A percentile compares a stretch with the other conserved stretches of the same genome.
These are phyloP conservation scores for Drosophila sechellia DNA, from an alignment of 1,140 invertebrate genomes.

Conservation along the genomic window DNA sequence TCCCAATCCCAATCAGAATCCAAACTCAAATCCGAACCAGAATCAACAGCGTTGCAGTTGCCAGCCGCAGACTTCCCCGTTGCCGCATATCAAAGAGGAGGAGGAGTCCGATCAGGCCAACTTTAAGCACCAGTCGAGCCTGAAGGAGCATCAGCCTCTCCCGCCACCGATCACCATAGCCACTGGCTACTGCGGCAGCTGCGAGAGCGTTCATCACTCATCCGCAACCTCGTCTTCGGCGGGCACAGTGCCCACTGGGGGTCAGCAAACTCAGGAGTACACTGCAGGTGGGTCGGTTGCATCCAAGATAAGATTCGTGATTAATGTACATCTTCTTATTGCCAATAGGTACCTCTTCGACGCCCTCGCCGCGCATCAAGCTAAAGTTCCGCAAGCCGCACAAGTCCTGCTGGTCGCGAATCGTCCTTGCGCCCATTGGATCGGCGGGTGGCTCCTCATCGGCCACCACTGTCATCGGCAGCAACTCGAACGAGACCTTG, in stretches of 20 bases:
- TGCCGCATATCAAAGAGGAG: constrained; percentile 87
- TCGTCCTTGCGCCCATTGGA: constrained; percentile 74
- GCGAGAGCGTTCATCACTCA: constrained; percentile 77
- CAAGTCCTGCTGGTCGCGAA: constrained; percentile 80
- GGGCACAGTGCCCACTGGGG: constrained; percentile 23
- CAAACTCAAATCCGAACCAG: constrained; percentile 14
- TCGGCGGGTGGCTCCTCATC: constrained; percentile 53
- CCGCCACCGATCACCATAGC: constrained; percentile 66
- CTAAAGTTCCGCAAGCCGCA: constrained; percentile 81
- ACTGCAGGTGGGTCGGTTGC: constrained; percentile 12
- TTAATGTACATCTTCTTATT: background rate
- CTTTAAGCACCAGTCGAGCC: constrained; percentile 77
- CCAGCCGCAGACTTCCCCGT: constrained; percentile 85
- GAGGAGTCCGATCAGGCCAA: constrained; percentile 86
- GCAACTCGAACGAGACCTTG: constrained; percentile 78
- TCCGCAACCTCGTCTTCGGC: constrained; percentile 67
- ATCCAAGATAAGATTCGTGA: no score
- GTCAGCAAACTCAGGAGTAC: constrained; percentile 11
- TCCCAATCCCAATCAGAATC: constrained; percentile 1
- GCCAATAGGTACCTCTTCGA: constrained; percentile 55
- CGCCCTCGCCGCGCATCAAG: constrained; percentile 82
- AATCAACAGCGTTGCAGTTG: constrained; percentile 75
- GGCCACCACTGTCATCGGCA: constrained; percentile 73
- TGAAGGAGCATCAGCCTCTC: constrained; percentile 83
- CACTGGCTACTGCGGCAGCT: constrained; percentile 69